These are phyloP conservation scores for Mustela lutreola DNA, from an alignment of 2,113 vertebrate genomes.

Conservation along the genomic window DNA sequence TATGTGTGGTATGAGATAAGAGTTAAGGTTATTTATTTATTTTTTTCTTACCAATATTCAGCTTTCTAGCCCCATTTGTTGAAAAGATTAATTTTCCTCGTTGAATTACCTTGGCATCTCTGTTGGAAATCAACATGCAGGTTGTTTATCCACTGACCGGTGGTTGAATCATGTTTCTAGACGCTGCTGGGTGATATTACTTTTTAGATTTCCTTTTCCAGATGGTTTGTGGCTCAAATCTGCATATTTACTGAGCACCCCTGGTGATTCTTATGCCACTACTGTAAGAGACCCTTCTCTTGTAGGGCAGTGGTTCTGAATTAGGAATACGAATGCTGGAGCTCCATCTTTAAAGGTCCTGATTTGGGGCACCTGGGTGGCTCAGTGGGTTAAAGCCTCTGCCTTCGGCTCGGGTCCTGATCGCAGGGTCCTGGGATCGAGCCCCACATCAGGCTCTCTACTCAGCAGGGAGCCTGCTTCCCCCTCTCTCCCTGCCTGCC, in stretches of 20 bases:
- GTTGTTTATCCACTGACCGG: background rate
- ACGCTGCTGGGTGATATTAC: background rate
- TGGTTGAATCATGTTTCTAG: background rate
- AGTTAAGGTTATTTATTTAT: background rate
- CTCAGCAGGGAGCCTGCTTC: too few relatives aligned
- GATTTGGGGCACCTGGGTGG: background rate
- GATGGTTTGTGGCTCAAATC: background rate
- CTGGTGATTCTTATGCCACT: background rate
- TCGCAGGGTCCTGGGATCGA: too few relatives aligned
- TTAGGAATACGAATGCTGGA: background rate
- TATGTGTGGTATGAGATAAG: background rate
- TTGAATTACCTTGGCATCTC: background rate
- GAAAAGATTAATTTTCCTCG: background rate
- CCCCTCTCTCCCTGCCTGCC: too few relatives aligned
- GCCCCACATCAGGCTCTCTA: too few relatives aligned
- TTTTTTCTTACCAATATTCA: background rate
- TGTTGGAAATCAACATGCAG: background rate
- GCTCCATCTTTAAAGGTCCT: background rate
- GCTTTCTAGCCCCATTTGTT: background rate
- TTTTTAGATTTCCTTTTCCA: background rate
- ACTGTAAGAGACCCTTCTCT: background rate
- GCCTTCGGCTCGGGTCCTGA: too few relatives aligned
- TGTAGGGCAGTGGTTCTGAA: background rate
- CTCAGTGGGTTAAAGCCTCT: too few relatives aligned
- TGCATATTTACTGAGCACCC: background rate